Percentiles rank a stretch among this genome's conserved stretches.
Evolutionary conservation across 2,797 vertebrate species (phyloP).

Genomic region (Lagorchestes hirsutus): DNA sequence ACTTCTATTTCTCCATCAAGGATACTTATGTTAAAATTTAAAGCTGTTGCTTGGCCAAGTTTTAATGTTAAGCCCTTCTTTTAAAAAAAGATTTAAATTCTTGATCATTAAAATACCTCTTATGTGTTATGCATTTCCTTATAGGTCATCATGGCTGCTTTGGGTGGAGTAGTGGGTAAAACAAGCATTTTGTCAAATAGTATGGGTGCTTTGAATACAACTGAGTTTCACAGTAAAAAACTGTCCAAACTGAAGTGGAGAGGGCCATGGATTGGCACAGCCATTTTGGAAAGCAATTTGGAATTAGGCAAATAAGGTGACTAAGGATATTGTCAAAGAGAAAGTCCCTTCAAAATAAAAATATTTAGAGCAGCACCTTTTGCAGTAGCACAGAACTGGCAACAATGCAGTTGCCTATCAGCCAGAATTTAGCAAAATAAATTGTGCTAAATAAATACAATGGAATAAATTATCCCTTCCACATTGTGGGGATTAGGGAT

Average conservation of each 20-base stretch:
- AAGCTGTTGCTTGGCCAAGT: slow-evolving; percentile 15
- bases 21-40: slow-evolving; percentile 55
- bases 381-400: neutral
- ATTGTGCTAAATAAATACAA: neutral
- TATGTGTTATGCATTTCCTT: neutral
- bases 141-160: neutral
- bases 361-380: neutral
- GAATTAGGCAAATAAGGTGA: neutral
- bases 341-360: neutral
- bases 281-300: neutral
- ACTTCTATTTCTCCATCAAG: slow-evolving; percentile 37
- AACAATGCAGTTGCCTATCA: neutral
- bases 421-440: neutral
- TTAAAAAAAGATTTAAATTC: neutral
- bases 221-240: neutral
- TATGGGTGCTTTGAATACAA: neutral
- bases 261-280: neutral
- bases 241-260: neutral
- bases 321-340: neutral
- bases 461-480: neutral
- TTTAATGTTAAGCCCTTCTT: neutral
- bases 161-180: neutral
- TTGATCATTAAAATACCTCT: neutral
- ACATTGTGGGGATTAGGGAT: neutral
- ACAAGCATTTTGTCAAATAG: neutral